Evolutionary conservation across 2,797 vertebrate genomes (phyloP), one percentile per base, ranked within the genome.

Genomic region (Premnoplex brunnescens): DNA sequence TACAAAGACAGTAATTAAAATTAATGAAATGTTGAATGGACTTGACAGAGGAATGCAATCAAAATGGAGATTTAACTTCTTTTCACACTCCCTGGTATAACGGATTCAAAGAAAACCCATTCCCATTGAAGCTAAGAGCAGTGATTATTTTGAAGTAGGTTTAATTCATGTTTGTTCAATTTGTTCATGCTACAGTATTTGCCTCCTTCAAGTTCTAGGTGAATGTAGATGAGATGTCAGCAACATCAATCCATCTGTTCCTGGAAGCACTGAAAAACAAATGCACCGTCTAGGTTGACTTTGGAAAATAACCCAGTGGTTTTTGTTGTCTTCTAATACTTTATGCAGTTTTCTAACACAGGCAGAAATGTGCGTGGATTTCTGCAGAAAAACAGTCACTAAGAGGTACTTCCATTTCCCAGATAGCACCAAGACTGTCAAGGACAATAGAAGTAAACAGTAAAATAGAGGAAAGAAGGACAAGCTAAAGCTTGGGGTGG

Each of bases 1-100:
- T 93, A 85, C 39, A 78, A 89, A 94, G 48, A 11, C 28, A 85
- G 30, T 87, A 91, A 97, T 97, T 93, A 95, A 96, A 96, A 97
- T 95, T 91, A 91, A 93, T 88, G 30, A 93, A 96, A 73, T 84
- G 30, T 77, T 79, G 60, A 96, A 91, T 77, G 44, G 60, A 43
- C 41, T 83, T 90, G 83, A 76, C 71, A 91, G 84, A 93, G n/a
- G 78, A 87, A 93, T 95, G 64, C n/a, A 86, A 88, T 95, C 48
- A 91, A 85, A 95, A 85, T 30, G 59, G 59, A 96, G 60, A 87
- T 88, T 92, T 90, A 85, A 19, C 55, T 95, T 90, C 81, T 92
- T 89, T 89, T 93, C 66, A 80, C 34, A 92, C 23, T 37, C 60
- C 34, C 49, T 93, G 52, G 27, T 87, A 67, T 94, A 94, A 79